Evolutionary conservation across 2,113 vertebrate genomes (phyloP), one percentile per base, ranked within the genome.

Genomic region (Cyphomyrus discorhynchus): DNA sequence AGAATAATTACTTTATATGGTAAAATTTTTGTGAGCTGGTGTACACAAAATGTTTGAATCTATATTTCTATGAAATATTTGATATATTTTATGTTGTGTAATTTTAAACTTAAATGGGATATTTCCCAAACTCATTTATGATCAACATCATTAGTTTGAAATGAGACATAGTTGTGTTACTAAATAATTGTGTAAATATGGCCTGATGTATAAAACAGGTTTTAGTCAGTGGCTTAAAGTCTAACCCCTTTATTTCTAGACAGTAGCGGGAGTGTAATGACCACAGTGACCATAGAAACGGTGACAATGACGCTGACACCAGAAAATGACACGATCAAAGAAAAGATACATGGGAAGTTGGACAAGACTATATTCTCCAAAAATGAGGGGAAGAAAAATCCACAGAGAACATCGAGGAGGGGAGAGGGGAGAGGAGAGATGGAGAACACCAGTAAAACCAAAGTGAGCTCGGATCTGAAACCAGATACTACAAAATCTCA

Each of bases 341-440:
- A 92, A 35, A 90, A 39, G 24, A 84, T 35, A 0, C 86, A 91
- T 58, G 90, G 85, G 39, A 94, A 90, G 85, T 39, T 31, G 53
- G 93, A 93, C 39, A 91, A 91, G 8, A 91, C 92, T 19, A 84
- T 94, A 62, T 70, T 93, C 52, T 83, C 92, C 39, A 94, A 93
- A 84, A 94, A 56, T 74, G 58, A 87, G 0, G 62, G 50, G 58
- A 89, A 90, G 45, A 92, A 92, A 94, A 24, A n/a, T 35, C 10
- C 56, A 45, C 52, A 42, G 56, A 92, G 52, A 94, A 90, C 42
- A 90, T 49, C 0, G 31, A 88, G 53, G 91, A 94, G 92, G 66
- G 83, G 74, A 85, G 82, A 88, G 47, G 86, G 8, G 1, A 50
- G 31, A 15, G 52, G 15, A 27, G 77, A 47, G 83, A 74, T 9